These are phyloP conservation scores for Acomys russatus DNA, from an alignment of 2,797 vertebrate genomes.

Conservation along the genomic window DNA sequence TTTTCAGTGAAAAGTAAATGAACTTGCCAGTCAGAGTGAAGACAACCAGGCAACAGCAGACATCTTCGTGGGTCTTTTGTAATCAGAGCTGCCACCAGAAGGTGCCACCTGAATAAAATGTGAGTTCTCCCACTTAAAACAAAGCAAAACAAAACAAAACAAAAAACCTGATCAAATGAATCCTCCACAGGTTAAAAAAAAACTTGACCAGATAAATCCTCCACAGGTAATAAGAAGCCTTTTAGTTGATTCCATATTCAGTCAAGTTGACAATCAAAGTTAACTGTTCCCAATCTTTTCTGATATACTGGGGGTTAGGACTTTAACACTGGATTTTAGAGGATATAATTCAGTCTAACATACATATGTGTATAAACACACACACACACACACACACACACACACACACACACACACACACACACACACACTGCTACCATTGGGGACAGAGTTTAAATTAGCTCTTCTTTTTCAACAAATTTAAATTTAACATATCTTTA, in stretches of 20 bases:
- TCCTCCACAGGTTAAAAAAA: neutral
- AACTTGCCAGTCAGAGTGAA: neutral
- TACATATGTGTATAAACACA: neutral
- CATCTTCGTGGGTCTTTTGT: too few relatives aligned
- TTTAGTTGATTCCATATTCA: neutral
- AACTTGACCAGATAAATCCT: neutral
- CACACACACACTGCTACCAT: neutral
- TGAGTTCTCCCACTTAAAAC: neutral
- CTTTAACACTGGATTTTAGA: neutral
- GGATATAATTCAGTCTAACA: neutral
- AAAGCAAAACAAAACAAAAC: neutral
- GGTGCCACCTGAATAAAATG: neutral
- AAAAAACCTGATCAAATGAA: neutral
- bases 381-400: neutral
- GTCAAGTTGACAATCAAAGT: neutral
- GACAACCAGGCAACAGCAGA: neutral
- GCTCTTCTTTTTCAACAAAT: neutral
- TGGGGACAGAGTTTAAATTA: neutral
- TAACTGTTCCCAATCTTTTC: neutral
- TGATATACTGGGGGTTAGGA: neutral
- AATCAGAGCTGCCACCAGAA: neutral
- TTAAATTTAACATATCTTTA: neutral
- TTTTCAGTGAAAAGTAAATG: neutral
- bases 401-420: neutral
- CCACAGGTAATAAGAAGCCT: neutral